Percentiles rank a stretch among this genome's conserved stretches.
Conservation (phyloP, 2,113 vertebrate genomes). For the Periophthalmus modestus region DNA sequence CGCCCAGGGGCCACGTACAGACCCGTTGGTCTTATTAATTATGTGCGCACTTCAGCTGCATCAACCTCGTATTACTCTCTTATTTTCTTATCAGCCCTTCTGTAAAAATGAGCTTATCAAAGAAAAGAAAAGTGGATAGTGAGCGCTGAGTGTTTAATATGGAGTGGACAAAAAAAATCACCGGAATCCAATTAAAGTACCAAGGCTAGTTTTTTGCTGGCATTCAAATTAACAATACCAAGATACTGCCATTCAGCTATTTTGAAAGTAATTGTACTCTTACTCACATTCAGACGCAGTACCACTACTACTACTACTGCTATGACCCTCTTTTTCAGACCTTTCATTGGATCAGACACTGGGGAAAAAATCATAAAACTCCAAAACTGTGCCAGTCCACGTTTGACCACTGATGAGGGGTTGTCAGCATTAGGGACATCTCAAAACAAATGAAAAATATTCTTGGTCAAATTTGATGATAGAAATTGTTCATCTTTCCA, state of each 20-base stretch:
- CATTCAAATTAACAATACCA: too few relatives aligned
- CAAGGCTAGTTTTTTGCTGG: too few relatives aligned
- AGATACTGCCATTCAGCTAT: background rate
- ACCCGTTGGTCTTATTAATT: too few relatives aligned
- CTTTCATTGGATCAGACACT: background rate
- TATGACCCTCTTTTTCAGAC: background rate
- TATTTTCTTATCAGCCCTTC: too few relatives aligned
- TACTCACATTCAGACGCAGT: background rate
- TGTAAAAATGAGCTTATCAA: too few relatives aligned
- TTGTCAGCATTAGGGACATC: background rate
- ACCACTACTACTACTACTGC: background rate
- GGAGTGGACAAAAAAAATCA: too few relatives aligned
- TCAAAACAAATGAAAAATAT: background rate
- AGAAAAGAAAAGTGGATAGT: too few relatives aligned
- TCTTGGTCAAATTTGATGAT: background rate
- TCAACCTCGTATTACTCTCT: too few relatives aligned
- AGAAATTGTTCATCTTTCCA: conserved; percentile 2
- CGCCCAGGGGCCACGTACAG: too few relatives aligned
- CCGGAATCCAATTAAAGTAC: too few relatives aligned
- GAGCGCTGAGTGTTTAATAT: too few relatives aligned
- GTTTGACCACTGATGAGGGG: conserved; percentile 5
- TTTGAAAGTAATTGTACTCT: background rate
- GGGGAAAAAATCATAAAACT: background rate
- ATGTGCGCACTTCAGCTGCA: too few relatives aligned
- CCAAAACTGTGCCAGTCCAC: background rate